These are phyloP conservation scores for Syncerus caffer DNA, from an alignment of 2,797 vertebrate genomes.

Conservation along the genomic window DNA sequence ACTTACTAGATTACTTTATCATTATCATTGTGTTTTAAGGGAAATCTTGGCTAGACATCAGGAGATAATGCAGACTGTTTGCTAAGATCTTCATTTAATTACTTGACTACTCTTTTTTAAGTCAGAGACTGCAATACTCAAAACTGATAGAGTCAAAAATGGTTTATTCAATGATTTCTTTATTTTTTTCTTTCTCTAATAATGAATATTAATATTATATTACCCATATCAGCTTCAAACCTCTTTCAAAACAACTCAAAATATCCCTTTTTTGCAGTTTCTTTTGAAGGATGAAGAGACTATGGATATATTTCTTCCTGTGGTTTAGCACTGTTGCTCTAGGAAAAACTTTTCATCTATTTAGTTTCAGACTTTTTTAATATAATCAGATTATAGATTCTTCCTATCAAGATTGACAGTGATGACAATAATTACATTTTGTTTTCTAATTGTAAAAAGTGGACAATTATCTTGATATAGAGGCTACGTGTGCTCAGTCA, in stretches of 20 bases:
- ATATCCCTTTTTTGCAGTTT: neutral
- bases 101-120: neutral
- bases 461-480: neutral
- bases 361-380: neutral
- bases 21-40: neutral
- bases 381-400: neutral
- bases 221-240: neutral
- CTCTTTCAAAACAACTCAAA: neutral
- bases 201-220: neutral
- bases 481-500: neutral
- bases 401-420: neutral
- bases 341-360: neutral
- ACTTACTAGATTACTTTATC: neutral
- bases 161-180: neutral
- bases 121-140: neutral
- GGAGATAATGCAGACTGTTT: neutral
- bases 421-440: neutral
- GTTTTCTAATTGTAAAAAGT: neutral
- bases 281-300: neutral
- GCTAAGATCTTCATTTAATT: neutral
- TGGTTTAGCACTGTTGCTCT: neutral
- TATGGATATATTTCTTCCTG: neutral
- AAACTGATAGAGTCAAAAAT: neutral
- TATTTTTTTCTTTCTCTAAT: neutral
- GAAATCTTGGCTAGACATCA: neutral